Evolutionary conservation across 2,888 invertebrate genomes (phyloP).

Genomic region (Meteorus cinctellus): DNA sequence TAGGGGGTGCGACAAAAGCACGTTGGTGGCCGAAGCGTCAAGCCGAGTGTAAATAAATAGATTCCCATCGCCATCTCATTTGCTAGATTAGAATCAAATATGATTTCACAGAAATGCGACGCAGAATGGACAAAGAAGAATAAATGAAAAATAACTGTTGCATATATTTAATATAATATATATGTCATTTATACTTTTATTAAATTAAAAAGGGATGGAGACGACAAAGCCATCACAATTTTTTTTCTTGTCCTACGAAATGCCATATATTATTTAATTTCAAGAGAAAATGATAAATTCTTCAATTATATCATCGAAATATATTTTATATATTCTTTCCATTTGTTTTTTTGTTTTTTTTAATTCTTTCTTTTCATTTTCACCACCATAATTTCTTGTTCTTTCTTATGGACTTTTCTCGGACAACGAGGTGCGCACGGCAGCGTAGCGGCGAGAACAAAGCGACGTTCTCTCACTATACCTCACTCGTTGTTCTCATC

Average conservation of each 20-base stretch:
- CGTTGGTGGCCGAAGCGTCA: constrained; percentile 56
- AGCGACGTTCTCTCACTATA: constrained; percentile 30
- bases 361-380: not conserved
- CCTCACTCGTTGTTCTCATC: not conserved
- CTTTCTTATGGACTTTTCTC: constrained; percentile 31
- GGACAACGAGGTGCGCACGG: not conserved
- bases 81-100: constrained; percentile 71
- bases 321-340: constrained; percentile 49
- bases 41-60: constrained; percentile 69
- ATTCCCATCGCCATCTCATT: constrained; percentile 65
- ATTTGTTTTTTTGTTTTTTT: constrained; percentile 44
- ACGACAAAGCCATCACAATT: not conserved
- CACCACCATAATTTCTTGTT: constrained; percentile 32
- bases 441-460: constrained; percentile 38
- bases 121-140: constrained; percentile 2
- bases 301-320: constrained; percentile 31
- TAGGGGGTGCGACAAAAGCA: constrained; percentile 41
- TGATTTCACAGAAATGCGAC: constrained; percentile 61
- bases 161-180: not conserved
- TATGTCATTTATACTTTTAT: not conserved
- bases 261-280: constrained; percentile 16
- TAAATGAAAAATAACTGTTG: not conserved
- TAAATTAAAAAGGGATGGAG: not conserved
- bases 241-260: constrained; percentile 1
- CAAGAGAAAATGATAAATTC: not conserved